Conservation (phyloP, 2,113 vertebrate genomes). For the Notechis scutatus region DNA sequence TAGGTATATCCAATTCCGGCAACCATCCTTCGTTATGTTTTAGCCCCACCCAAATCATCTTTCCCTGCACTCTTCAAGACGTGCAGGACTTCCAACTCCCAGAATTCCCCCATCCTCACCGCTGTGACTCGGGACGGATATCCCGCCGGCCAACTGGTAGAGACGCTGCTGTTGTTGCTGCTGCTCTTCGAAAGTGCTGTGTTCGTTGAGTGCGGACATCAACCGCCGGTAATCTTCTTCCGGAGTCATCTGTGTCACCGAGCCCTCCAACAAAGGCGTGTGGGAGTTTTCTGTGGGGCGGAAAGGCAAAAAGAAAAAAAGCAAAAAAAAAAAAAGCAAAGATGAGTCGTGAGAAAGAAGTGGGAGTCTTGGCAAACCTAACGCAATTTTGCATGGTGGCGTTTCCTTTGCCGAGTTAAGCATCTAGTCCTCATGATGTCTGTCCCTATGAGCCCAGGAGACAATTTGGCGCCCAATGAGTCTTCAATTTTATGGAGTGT, state of each 20-base stretch:
- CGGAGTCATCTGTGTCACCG: constrained; percentile 86
- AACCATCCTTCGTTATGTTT: not conserved
- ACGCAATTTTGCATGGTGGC: accelerated
- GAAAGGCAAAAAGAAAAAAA: not conserved
- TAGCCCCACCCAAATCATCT: not conserved
- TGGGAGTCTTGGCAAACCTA: not conserved
- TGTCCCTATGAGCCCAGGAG: too few relatives aligned
- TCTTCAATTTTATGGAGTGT: not conserved
- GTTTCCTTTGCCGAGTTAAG: not conserved
- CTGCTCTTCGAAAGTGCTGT: constrained; percentile 88
- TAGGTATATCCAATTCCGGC: not conserved
- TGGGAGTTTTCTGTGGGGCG: constrained; percentile 79
- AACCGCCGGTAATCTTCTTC: constrained; percentile 95
- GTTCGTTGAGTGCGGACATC: constrained; percentile 89
- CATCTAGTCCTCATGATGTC: not conserved
- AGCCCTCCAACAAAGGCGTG: constrained; percentile 80
- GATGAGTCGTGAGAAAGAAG: not conserved
- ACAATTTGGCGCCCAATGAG: not conserved
- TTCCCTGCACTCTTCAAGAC: not conserved
- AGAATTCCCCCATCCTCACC: constrained; percentile 64
- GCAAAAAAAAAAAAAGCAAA: not conserved
- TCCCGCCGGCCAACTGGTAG: constrained; percentile 90
- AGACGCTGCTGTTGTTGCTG: constrained; percentile 81
- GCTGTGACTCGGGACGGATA: constrained; percentile 85
- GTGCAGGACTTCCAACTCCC: not conserved